Evolutionary conservation across 1,140 invertebrate genomes (phyloP), one percentile per base, ranked within the genome.

Genomic region (Helicoverpa zea): DNA sequence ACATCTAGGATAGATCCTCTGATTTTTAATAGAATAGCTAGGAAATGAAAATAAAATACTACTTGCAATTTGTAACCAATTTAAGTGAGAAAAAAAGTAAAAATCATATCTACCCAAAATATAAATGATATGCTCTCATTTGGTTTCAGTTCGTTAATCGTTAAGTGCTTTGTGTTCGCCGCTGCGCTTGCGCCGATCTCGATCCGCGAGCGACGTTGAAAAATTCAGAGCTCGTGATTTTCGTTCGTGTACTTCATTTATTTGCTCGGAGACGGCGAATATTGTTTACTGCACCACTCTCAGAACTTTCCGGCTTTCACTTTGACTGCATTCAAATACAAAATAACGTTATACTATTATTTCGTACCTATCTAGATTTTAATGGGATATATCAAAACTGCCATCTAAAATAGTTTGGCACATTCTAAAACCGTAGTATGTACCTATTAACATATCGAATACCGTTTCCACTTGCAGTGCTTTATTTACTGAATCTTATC

Each of bases 181-280:
- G 89, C 86, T 84, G 87, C 87, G 83, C 80, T 75, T 58, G 88
- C 79, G 83, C 84, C 83, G 85, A 91, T 92, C 88, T 85, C 87
- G 87, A 91, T 90, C 83, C 87, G 73, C 79, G 86, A 85, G 80
- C 83, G 92, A 94, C 93, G 89, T 92, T 94, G 91, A 94, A 93
- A 93, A 94, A 93, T 94, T 89, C 86, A 87, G 80, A 87, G 82
- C 88, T 92, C 92, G 93, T 94, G 93, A 93, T 93, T 91, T 92
- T 89, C 86, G 86, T 89, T 93, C 93, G 91, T 94, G 93, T 89
- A 86, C 86, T 89, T 89, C 90, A 92, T 94, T 94, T 92, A 91
- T 94, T 92, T 89, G 83, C 86, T 79, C 81, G 81, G 84, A 83
- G 83, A 85, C 86, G 81, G 86, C 84, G 86, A 92, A 92, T 93